Base-by-base conservation (phyloP, 2,888 invertebrate species). In the Andrena haemorrhoa region DNA sequence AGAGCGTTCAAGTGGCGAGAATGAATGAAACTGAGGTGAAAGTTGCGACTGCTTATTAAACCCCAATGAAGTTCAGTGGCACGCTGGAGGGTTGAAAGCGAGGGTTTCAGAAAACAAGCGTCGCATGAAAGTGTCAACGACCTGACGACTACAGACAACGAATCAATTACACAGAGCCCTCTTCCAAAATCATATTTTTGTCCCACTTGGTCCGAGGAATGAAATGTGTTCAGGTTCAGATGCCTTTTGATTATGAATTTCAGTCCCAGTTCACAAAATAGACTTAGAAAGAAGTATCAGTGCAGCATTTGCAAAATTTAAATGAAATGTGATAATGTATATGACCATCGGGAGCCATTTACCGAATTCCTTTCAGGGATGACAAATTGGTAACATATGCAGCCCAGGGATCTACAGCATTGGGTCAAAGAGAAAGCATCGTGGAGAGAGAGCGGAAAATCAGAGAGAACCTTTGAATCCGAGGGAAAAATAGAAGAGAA, bases 101-200 rank as follows among this genome's bases (percentile, higher is more conserved):
- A 20, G 12, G 31, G 41, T 41, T 41, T 41, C 41, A 41, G 41
- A 41, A 23, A 63, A 71, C 56, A 76, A 47, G 64, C 64, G 64
- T 76, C 2, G 5, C 7, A 33, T 5, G 33, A 16, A 49, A 64
- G 33, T 64, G 76, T 71, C 56, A 64, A 76, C 56, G 71, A 65
- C 56, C 58, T 7, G 26, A 16, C 41, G 29, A 60, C 47, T 49
- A 26, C 20, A 20, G 8, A 56, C 8, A 47, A 64, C 31, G 63
- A 56, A 71, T 71, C 47, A 76, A 76, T 64, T 71, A n/a, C 47
- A 23, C 16, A 12, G 16, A 8, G 8, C 33, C 5, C 12, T 47
- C 33, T 1, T 64, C 41, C 47, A 71, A 76, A 71, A 76, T 63
- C 53, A 49, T 79, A 70, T 75, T 75, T 70, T 56, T 12, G 69